Conservation (phyloP, 1,140 invertebrate species). For the Macrobrachium rosenbergii region DNA sequence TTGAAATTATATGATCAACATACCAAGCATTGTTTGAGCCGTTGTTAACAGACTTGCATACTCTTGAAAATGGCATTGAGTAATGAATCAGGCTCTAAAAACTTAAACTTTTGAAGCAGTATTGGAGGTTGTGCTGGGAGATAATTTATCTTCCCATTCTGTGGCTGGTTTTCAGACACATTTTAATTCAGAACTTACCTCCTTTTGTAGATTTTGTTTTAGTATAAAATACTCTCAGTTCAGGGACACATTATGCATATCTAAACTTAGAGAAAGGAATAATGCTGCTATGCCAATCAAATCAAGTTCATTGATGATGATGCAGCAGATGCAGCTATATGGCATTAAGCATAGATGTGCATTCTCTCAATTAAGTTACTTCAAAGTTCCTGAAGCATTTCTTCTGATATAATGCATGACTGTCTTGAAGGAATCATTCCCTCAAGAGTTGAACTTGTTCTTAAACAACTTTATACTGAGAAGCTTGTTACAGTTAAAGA, state of each 20-base stretch:
- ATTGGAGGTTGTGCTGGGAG: slow-evolving; percentile 2
- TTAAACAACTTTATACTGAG: background rate
- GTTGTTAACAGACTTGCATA: slow-evolving; percentile 4
- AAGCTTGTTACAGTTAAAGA: background rate
- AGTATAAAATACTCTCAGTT: slow-evolving; percentile 13
- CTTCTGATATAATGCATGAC: background rate
- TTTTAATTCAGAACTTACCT: background rate
- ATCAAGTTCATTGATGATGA: background rate
- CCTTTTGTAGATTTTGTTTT: background rate
- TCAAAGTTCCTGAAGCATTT: slow-evolving; percentile 5
- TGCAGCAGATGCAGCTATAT: background rate
- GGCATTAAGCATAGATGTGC: slow-evolving; percentile 1
- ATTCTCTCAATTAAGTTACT: background rate
- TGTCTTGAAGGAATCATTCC: slow-evolving; percentile 5
- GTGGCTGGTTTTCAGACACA: slow-evolving; percentile 20
- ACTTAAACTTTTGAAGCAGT: background rate
- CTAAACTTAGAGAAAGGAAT: slow-evolving; percentile 2
- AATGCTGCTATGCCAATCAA: slow-evolving; percentile 6
- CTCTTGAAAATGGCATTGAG: background rate
- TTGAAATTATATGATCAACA: slow-evolving; percentile 17
- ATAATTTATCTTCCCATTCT: slow-evolving; percentile 16
- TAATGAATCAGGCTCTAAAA: slow-evolving; percentile 8
- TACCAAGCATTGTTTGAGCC: slow-evolving; percentile 13
- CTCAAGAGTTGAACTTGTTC: background rate
- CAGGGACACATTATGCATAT: slow-evolving; percentile 5